Percentiles rank a stretch among this genome's conserved stretches.
These are phyloP conservation scores for Trachythela sp. DNA, from an alignment of 64 coral and sea anemone species.

Conservation along the genomic window DNA sequence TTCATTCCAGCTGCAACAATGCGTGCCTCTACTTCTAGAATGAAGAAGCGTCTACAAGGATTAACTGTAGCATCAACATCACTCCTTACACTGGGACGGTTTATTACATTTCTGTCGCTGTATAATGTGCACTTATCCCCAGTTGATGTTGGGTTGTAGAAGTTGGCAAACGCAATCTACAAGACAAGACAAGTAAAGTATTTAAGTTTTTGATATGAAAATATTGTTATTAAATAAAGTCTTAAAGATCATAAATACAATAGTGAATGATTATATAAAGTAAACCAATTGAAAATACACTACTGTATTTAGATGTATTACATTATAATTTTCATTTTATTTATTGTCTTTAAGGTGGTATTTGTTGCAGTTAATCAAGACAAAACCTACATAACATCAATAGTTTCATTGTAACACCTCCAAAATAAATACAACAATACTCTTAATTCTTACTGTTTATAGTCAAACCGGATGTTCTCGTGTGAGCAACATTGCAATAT, in stretches of 20 bases:
- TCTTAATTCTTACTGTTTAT: too few species aligned
- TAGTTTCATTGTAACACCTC: too few species aligned
- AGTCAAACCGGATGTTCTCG: too few species aligned
- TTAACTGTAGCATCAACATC: neutral
- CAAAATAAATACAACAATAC: too few species aligned
- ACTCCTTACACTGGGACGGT: slow-evolving; percentile 11
- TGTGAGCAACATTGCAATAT: too few species aligned
- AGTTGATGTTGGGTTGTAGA: neutral
- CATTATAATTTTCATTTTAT: too few species aligned
- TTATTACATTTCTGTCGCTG: slow-evolving; percentile 39
- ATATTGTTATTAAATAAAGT: too few species aligned
- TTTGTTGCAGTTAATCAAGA: too few species aligned
- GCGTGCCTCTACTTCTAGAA: slow-evolving; percentile 2
- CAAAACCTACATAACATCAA: too few species aligned
- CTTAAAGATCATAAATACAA: neutral
- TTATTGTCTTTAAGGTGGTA: too few species aligned
- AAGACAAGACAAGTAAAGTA: neutral
- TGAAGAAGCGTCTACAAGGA: slow-evolving; percentile 18
- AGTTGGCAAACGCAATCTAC: neutral
- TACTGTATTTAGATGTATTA: too few species aligned
- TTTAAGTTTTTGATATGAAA: neutral
- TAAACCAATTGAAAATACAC: too few species aligned
- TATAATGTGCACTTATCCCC: slow-evolving; percentile 19
- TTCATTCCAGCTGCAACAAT: slow-evolving; percentile 38
- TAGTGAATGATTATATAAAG: neutral